Percentiles rank a stretch among this genome's conserved stretches.
Evolutionary conservation across 2,888 invertebrate genomes (phyloP).

Genomic region (Hylaea fasciaria): DNA sequence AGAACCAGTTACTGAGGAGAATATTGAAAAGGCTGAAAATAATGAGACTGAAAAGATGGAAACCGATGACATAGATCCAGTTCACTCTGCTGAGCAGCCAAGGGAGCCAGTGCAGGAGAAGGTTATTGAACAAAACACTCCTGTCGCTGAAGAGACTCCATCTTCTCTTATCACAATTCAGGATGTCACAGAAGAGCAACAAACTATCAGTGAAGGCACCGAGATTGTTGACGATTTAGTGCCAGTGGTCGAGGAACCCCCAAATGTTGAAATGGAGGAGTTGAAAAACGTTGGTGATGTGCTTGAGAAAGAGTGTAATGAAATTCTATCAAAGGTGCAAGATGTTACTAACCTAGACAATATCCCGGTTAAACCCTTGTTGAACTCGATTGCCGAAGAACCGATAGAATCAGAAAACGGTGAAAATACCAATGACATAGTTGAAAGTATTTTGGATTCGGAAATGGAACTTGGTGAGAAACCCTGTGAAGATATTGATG

Average conservation of each 20-base stretch:
- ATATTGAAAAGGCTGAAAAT: slow-evolving; percentile 59
- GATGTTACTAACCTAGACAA: slow-evolving; percentile 76
- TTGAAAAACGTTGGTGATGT: slow-evolving; percentile 53
- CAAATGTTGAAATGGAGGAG: slow-evolving; percentile 67
- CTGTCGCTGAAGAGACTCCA: slow-evolving; percentile 55
- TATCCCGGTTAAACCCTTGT: slow-evolving; percentile 69
- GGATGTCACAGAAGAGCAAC: slow-evolving; percentile 66
- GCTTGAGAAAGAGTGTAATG: slow-evolving; percentile 79
- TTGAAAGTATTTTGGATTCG: slow-evolving; percentile 73
- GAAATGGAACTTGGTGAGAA: slow-evolving; percentile 73
- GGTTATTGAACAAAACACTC: slow-evolving; percentile 45
- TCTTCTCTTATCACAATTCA: slow-evolving; percentile 62
- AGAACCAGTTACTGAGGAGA: slow-evolving; percentile 61
- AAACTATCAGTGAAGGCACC: slow-evolving; percentile 57
- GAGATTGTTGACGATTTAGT: slow-evolving; percentile 67
- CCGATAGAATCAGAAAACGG: slow-evolving; percentile 69
- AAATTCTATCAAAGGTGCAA: slow-evolving; percentile 78
- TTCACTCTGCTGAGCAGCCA: slow-evolving; percentile 49
- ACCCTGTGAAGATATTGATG: slow-evolving; percentile 56
- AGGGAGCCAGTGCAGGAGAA: slow-evolving; percentile 53
- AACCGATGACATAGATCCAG: slow-evolving; percentile 43
- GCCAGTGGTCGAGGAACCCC: slow-evolving; percentile 69
- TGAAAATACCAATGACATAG: slow-evolving; percentile 69
- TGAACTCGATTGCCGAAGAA: slow-evolving; percentile 72
- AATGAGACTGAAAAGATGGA: slow-evolving; percentile 65